These are phyloP conservation scores for Dicaeum eximium DNA, from an alignment of 2,113 vertebrate species.

Conservation along the genomic window DNA sequence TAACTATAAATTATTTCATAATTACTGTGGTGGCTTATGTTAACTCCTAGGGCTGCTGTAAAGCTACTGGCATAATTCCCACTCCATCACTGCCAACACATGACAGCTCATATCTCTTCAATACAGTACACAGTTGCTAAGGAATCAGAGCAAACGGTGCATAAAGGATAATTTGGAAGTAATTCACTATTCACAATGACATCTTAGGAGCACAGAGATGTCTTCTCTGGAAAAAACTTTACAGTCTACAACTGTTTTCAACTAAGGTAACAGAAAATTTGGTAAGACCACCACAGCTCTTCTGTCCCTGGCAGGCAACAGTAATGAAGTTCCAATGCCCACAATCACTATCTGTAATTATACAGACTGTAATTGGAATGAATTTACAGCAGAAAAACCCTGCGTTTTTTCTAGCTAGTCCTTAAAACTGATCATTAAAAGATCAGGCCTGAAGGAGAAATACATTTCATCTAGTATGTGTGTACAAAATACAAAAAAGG, in stretches of 20 bases:
- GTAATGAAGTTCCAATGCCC: background rate
- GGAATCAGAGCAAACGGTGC: background rate
- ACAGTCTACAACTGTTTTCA: background rate
- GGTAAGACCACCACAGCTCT: background rate
- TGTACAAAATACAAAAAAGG: background rate
- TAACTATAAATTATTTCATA: background rate
- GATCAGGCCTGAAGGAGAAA: background rate
- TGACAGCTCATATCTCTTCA: background rate
- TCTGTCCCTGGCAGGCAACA: background rate
- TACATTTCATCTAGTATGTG: background rate
- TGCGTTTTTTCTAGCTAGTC: fast-evolving
- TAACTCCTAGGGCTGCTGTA: background rate
- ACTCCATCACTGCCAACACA: background rate
- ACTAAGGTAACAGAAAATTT: background rate
- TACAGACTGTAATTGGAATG: too few species aligned
- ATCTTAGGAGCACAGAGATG: background rate
- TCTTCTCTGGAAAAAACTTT: background rate
- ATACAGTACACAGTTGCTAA: background rate
- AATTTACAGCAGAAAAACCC: background rate
- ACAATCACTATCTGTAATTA: background rate
- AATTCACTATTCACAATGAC: background rate
- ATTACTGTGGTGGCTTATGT: background rate
- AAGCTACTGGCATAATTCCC: background rate
- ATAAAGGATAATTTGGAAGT: background rate
- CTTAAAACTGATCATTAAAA: background rate